Evolutionary conservation across 2,888 invertebrate species (phyloP).

Genomic region (Synanthedon vespiformis): DNA sequence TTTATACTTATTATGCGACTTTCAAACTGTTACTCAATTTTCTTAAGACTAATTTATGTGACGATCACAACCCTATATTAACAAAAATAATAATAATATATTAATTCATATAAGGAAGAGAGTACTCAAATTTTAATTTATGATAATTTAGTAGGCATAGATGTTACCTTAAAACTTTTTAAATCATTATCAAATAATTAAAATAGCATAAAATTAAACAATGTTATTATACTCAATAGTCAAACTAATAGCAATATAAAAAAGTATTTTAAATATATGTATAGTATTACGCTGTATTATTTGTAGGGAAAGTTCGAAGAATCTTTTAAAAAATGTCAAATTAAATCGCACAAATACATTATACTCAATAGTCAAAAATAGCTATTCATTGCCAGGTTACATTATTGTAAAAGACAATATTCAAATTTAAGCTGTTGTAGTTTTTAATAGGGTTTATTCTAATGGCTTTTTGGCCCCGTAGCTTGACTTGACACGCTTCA

Average conservation of each 20-base stretch:
- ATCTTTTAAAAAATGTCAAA: conserved; percentile 1
- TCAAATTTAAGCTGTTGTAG: conserved; percentile 9
- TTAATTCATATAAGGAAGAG: no score
- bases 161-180: neutral
- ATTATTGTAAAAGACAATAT: conserved; percentile 20
- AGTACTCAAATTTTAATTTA: neutral
- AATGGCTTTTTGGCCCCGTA: conserved; percentile 13
- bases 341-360: conserved; percentile 18
- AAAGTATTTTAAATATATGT: neutral
- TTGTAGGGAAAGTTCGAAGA: neutral
- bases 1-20: no score
- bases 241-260: neutral
- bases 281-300: neutral
- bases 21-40: no score
- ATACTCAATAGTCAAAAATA: conserved; percentile 6
- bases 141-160: neutral
- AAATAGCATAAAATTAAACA: neutral
- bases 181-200: neutral
- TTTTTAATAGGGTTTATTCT: conserved; percentile 5
- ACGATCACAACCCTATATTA: no score
- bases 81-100: no score
- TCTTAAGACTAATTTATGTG: no score
- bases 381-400: conserved; percentile 1
- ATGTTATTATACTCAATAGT: neutral
- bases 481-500: neutral